phyloP scores from a whole-genome alignment of 2,888 invertebrate species.

The Sarcophaga carnaria region DNA sequence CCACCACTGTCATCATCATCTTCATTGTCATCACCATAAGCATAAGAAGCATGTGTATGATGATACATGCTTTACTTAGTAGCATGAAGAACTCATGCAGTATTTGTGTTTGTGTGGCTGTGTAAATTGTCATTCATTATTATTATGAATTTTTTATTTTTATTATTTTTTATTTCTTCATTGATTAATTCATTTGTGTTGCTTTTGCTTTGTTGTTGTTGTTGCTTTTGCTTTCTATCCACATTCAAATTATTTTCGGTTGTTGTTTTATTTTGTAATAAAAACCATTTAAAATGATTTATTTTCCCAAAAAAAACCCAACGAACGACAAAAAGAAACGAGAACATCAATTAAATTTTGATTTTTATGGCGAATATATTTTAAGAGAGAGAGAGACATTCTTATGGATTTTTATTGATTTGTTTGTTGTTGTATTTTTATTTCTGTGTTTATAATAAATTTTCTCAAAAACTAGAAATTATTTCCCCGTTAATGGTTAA shows the following conservation, averaged over 20 bases:
- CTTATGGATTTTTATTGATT: slow-evolving; percentile 32
- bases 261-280: slow-evolving; percentile 47
- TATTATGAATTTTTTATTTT: slow-evolving; percentile 35
- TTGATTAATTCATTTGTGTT: slow-evolving; percentile 38
- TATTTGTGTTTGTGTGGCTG: slow-evolving; percentile 6
- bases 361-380: slow-evolving; percentile 54
- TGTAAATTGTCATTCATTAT: slow-evolving; percentile 64
- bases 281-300: slow-evolving; percentile 67
- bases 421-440: not conserved
- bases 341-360: slow-evolving; percentile 61
- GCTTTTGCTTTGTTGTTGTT: not conserved
- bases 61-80: too few relatives aligned
- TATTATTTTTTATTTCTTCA: not conserved
- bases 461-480: too few relatives aligned
- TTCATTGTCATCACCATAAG: not conserved
- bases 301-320: slow-evolving; percentile 27
- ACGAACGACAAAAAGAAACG: slow-evolving; percentile 35
- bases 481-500: not conserved
- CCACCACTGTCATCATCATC: slow-evolving; percentile 6
- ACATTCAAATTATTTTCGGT: slow-evolving; percentile 35
- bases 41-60: too few relatives aligned
- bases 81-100: not conserved
- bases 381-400: not conserved
- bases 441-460: not conserved
- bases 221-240: not conserved